A percentile compares a stretch with the other conserved stretches of the same genome.
phyloP scores from a whole-genome alignment of 92 coral and sea anemone species.

The Nematostella vectensis region DNA sequence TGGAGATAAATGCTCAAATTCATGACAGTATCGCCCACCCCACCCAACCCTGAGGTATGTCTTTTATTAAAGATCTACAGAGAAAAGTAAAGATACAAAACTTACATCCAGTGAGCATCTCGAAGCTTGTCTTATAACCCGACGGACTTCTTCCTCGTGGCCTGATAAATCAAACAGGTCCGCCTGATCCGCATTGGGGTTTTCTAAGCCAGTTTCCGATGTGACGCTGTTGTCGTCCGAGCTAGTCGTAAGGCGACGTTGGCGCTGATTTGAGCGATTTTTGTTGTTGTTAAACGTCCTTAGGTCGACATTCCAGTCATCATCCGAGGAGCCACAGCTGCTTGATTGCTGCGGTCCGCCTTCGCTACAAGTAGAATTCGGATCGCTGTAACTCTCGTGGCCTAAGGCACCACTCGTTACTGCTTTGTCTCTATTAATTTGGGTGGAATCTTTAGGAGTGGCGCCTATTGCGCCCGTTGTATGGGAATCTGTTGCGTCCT shows the following conservation, averaged over 20 bases:
- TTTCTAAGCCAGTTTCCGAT: slow-evolving; percentile 59
- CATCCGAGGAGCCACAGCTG: slow-evolving; percentile 50
- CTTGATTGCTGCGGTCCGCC: slow-evolving; percentile 45
- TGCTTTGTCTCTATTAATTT: slow-evolving; percentile 4
- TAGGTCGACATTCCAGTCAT: slow-evolving; percentile 17
- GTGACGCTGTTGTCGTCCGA: slow-evolving; percentile 28
- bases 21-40: neutral
- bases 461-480: neutral
- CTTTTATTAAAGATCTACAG: no score
- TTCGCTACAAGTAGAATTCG: slow-evolving; percentile 33
- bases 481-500: neutral
- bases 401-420: no score
- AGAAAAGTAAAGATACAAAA: no score
- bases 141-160: slow-evolving; percentile 43
- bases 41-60: no score
- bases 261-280: slow-evolving; percentile 9
- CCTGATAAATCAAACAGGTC: slow-evolving; percentile 50
- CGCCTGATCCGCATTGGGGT: slow-evolving; percentile 23
- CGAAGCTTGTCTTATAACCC: slow-evolving; percentile 35
- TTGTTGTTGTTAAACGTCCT: slow-evolving; percentile 21
- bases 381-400: slow-evolving; percentile 29
- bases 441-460: neutral
- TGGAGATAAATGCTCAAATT: neutral
- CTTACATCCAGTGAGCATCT: slow-evolving; percentile 31
- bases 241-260: slow-evolving; percentile 12